These are phyloP conservation scores for Amphimedon queenslandica DNA, from an alignment of 37 sponge, comb jelly and placozoan species.

Conservation along the genomic window DNA sequence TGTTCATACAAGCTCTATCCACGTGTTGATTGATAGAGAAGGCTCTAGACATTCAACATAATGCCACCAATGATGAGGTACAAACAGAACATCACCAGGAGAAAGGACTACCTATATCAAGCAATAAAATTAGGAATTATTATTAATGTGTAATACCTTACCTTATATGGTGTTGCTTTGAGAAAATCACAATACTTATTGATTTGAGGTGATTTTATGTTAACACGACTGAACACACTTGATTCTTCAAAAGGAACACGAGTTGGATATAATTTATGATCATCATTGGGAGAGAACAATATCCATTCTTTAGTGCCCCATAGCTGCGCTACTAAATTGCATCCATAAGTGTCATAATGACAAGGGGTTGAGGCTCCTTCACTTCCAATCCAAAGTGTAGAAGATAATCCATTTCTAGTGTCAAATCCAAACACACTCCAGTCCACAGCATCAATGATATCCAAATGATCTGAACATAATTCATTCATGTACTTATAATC, in stretches of 20 bases:
- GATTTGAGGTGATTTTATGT: constrained; percentile 60
- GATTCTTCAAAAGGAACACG: constrained; percentile 95
- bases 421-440: constrained; percentile 83
- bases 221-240: constrained; percentile 85
- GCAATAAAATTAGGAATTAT: neutral
- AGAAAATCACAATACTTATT: constrained; percentile 39
- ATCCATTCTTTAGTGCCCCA: constrained; percentile 82
- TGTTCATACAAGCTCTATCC: constrained; percentile 79
- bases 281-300: constrained; percentile 65
- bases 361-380: constrained; percentile 91
- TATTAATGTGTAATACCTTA: neutral
- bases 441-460: constrained; percentile 34
- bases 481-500: constrained; percentile 86
- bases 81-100: constrained; percentile 85
- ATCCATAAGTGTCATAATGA: constrained; percentile 95
- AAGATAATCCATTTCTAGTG: constrained; percentile 48
- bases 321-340: constrained; percentile 90
- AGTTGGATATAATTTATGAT: constrained; percentile 69
- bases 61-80: constrained; percentile 98
- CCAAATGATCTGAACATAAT: constrained; percentile 39
- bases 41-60: constrained; percentile 75
- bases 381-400: constrained; percentile 88
- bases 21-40: constrained; percentile 89
- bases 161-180: constrained; percentile 45
- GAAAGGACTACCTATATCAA: constrained; percentile 54